Conservation (phyloP, 2,113 vertebrate species). For the Xiphias gladius region DNA sequence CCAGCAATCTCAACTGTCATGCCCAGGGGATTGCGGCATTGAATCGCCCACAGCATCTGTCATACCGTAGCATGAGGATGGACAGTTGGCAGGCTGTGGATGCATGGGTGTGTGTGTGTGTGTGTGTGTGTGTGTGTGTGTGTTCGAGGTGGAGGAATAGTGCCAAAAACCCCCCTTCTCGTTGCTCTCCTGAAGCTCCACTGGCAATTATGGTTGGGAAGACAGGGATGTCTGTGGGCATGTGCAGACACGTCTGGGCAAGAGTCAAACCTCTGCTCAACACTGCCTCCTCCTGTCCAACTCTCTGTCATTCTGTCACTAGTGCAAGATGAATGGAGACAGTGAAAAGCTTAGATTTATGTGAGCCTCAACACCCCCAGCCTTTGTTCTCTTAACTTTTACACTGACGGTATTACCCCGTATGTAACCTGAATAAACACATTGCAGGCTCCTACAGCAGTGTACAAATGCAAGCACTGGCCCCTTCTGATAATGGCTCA, state of each 20-base stretch:
- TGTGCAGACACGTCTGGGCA: constrained; percentile 52
- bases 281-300: constrained; percentile 46
- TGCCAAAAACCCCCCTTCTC: constrained; percentile 1
- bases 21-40: background rate
- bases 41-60: constrained; percentile 29
- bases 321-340: background rate
- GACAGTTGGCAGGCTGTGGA: constrained; percentile 3
- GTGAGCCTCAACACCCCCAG: constrained; percentile 2
- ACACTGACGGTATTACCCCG: constrained; percentile 4
- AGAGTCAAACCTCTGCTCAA: constrained; percentile 22
- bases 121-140: background rate
- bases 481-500: background rate
- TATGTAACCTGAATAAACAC: constrained; percentile 9
- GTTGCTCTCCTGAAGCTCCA: background rate
- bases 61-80: background rate
- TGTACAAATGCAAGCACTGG: background rate
- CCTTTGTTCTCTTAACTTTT: constrained; percentile 17
- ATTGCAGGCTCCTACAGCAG: background rate
- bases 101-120: background rate
- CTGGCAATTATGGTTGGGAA: background rate
- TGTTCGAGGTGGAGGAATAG: background rate
- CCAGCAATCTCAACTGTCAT: background rate
- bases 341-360: background rate
- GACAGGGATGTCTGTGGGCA: constrained; percentile 36
- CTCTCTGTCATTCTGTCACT: constrained; percentile 7